Evolutionary conservation across 2,113 vertebrate genomes (phyloP).

Genomic region (Silurus meridionalis): DNA sequence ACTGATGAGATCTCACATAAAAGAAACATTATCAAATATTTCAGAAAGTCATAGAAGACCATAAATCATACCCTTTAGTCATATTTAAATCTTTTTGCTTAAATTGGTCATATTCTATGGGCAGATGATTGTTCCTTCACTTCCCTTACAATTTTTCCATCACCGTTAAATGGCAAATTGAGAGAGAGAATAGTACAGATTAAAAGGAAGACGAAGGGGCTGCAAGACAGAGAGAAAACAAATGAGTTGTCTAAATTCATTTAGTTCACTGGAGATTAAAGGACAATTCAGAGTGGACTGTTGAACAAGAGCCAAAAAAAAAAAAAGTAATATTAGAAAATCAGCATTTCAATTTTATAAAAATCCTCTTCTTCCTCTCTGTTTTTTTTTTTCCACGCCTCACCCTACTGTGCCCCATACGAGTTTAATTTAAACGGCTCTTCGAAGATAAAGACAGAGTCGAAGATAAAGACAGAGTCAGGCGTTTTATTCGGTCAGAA

Average conservation of each 20-base stretch:
- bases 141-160: neutral
- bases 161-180: neutral
- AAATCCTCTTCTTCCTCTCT: neutral
- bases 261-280: neutral
- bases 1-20: neutral
- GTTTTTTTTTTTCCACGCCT: neutral
- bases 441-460: neutral
- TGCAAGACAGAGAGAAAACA: neutral
- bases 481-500: slow-evolving; percentile 2
- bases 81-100: neutral
- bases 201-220: neutral
- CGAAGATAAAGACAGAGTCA: neutral
- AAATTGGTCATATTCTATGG: neutral
- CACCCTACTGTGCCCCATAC: neutral
- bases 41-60: neutral
- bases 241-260: neutral
- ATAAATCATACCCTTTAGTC: neutral
- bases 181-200: neutral
- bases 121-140: neutral
- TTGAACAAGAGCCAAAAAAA: neutral
- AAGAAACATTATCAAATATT: neutral
- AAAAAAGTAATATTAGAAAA: neutral
- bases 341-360: neutral
- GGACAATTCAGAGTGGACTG: neutral
- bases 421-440: neutral